Evolutionary conservation across 2,888 invertebrate genomes (phyloP), one percentile per base, ranked within the genome.

Genomic region (Leptinotarsa juncta): DNA sequence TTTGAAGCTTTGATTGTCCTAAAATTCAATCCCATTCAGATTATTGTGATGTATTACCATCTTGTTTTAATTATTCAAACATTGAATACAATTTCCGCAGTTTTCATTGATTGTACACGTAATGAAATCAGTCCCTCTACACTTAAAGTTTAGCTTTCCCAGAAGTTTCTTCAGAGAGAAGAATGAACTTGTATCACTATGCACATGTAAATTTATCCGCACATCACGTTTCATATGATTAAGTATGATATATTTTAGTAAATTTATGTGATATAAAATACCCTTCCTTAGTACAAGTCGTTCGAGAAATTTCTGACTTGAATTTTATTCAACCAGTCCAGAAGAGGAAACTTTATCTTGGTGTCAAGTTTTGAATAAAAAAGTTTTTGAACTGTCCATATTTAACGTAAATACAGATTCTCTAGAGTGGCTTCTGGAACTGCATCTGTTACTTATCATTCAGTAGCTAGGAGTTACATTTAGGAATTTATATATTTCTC

Each of bases 221-320:
- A 62, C 42, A 62, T 62, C 26, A 32, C 26, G 16, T 62, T 62
- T 62, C 15, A 57, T 42, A 10, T 10, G 42, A 42, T 10, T 42
- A 10, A 42, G 42, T 42, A 42, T 42, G 42, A 42, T 42, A 42
- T 42, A 57, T 23, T 57, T 18, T 23, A 57, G 23, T 57, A 15
- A 20, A 57, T 15, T 57, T 57, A 57, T 57, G 57, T 57, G 57
- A 57, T 57, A 57, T 53, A 18, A 57, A 57, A 57, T 23, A 57
- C 23, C 23, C 57, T 23, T 57, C 23, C 4, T 57, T 14, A 15
- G 26, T 57, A 23, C 23, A 20, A 20, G 15, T 23, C 20, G 12
- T 57, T 20, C 23, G 23, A 57, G 57, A 23, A 42, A 42, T 12
- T 42, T 42, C 42, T 12, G 42, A 42, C 42, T 42, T 10, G 0